Evolutionary conservation across 2,888 invertebrate species (phyloP).

Genomic region (Brachyptera putata): DNA sequence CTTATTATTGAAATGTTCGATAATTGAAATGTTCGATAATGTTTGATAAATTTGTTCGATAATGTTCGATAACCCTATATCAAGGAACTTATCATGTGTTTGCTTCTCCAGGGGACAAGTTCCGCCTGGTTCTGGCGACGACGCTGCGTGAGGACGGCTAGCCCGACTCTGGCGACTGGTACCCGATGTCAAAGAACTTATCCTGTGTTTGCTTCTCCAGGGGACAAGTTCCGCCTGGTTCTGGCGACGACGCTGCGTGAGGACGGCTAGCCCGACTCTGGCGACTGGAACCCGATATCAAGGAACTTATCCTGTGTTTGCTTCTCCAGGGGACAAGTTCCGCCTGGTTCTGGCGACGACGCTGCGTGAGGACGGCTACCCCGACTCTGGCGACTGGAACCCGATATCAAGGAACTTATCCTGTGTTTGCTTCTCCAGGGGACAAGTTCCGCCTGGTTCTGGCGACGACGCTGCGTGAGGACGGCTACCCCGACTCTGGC

Average conservation of each 20-base stretch:
- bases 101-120: slow-evolving; percentile 58
- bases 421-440: too few relatives aligned
- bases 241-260: slow-evolving; percentile 92
- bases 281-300: slow-evolving; percentile 92
- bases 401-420: too few relatives aligned
- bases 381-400: slow-evolving; percentile 94
- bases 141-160: slow-evolving; percentile 95
- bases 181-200: too few relatives aligned
- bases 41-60: too few relatives aligned
- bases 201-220: too few relatives aligned
- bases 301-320: too few relatives aligned
- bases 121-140: slow-evolving; percentile 89
- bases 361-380: slow-evolving; percentile 92
- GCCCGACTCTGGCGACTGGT: slow-evolving; percentile 94
- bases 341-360: slow-evolving; percentile 93
- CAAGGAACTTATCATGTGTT: too few relatives aligned
- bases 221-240: slow-evolving; percentile 80
- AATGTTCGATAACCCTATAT: too few relatives aligned
- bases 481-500: slow-evolving; percentile 92
- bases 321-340: slow-evolving; percentile 61
- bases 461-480: slow-evolving; percentile 92
- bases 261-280: slow-evolving; percentile 93
- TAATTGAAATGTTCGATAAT: too few relatives aligned
- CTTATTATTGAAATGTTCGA: too few relatives aligned
- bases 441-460: slow-evolving; percentile 85